Evolutionary conservation across 2,888 invertebrate species (phyloP).

Genomic region (Tuberolachnus salignus): DNA sequence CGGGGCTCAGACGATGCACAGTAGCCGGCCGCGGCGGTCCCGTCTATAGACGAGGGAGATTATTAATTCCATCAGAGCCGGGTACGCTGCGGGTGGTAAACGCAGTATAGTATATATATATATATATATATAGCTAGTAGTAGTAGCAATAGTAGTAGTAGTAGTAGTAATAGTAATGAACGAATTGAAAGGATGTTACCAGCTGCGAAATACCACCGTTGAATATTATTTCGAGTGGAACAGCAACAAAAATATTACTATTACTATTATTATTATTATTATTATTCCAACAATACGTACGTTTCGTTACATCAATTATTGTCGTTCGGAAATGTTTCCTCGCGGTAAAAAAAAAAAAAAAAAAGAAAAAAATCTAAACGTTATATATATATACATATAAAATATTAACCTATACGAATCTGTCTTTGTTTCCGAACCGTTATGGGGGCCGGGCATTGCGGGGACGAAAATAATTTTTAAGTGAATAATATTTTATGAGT

Average conservation of each 20-base stretch:
- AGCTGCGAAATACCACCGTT: conserved; percentile 37
- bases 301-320: neutral
- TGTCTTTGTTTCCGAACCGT: too few species aligned
- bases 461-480: too few species aligned
- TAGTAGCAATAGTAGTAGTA: too few species aligned
- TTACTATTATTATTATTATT: too few species aligned
- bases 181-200: conserved; percentile 40
- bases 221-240: conserved; percentile 20
- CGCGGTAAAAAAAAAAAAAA: neutral
- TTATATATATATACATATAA: neutral
- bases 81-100: conserved; percentile 38
- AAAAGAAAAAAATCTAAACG: conserved; percentile 9
- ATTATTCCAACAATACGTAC: neutral
- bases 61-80: conserved; percentile 35
- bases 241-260: conserved; percentile 1
- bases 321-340: neutral
- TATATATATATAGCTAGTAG: too few species aligned
- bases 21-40: neutral
- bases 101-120: neutral
- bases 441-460: too few species aligned
- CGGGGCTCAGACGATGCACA: conserved; percentile 6
- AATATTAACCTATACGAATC: too few species aligned
- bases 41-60: neutral
- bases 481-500: too few species aligned
- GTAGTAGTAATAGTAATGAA: neutral